Evolutionary conservation across 2,888 invertebrate species (phyloP), one percentile per base, ranked within the genome.

Genomic region (Teleogryllus oceanicus): DNA sequence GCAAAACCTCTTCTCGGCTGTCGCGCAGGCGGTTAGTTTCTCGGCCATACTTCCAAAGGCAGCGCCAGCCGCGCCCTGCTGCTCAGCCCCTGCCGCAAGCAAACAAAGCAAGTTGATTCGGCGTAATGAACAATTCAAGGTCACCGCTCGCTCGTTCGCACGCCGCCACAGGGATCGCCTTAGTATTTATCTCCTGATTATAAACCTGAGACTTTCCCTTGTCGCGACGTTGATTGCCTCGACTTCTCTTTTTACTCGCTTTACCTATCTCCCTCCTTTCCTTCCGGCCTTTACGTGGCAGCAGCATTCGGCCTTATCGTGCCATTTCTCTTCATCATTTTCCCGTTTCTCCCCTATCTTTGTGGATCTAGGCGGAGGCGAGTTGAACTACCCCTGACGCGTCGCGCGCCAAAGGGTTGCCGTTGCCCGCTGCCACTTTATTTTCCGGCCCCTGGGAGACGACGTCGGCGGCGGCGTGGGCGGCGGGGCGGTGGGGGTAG

Each of bases 321-420:
- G n/a, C 13, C 62, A 62, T 62, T 62, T 62, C 62, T 62, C 62
- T 62, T 62, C 62, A 62, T 62, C 62, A 62, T 62, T 62, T 62
- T 13, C 62, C 62, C 62, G 62, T 62, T n/a, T 62, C 62, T n/a
- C 8, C 62, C n/a, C 62, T 62, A 62, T 62, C 62, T 62, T 62
- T 12, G 62, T 62, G 62, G 62, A 62, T 62, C 62, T 62, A 62
- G 62, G 62, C 13, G 62, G 16, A 62, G 62, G n/a, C 62, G 13
- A 13, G 13, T 62, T 13, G 62, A 62, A n/a, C 16, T 62, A 18
- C 62, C 62, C 62, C 16, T 62, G 62, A 13, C 62, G 62, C 62
- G n/a, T 18, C 4, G 16, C n/a, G 62, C n/a, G 62, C 62, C 13
- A 13, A 62, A 62, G 62, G n/a, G 62, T n/a, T 62, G 62, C 16